A percentile compares a stretch with the other conserved stretches of the same genome.
Evolutionary conservation across 2,888 invertebrate species (phyloP).

Genomic region (Rotaria magnacalcarata): DNA sequence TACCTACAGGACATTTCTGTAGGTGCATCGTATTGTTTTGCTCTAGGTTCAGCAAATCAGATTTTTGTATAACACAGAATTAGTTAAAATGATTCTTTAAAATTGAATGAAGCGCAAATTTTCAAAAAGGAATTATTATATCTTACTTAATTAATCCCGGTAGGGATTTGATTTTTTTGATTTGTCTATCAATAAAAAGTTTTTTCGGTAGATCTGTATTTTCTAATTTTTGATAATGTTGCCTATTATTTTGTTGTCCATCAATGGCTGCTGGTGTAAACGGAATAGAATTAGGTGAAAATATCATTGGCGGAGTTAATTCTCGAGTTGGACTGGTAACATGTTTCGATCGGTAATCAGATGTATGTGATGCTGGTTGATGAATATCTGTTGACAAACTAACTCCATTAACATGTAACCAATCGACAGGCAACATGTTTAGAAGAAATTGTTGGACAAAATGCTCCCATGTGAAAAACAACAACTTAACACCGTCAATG

Average conservation of each 20-base stretch:
- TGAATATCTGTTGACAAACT: background rate
- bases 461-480: background rate
- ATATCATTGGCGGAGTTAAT: background rate
- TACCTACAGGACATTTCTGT: too few relatives aligned
- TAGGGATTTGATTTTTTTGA: conserved; percentile 27
- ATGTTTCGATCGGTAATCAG: background rate
- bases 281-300: background rate
- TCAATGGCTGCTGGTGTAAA: background rate
- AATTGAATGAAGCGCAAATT: too few relatives aligned
- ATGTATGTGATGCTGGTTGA: background rate
- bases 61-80: too few relatives aligned
- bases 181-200: conserved; percentile 25
- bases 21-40: too few relatives aligned
- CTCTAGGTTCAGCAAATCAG: too few relatives aligned
- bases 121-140: too few relatives aligned
- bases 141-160: background rate
- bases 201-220: background rate
- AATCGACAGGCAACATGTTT: background rate
- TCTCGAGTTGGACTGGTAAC: background rate
- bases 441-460: background rate
- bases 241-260: background rate
- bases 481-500: background rate
- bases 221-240: background rate
- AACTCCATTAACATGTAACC: background rate
- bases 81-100: too few relatives aligned